phyloP scores from a whole-genome alignment of 2,797 vertebrate species.

The Pristis pectinata region DNA sequence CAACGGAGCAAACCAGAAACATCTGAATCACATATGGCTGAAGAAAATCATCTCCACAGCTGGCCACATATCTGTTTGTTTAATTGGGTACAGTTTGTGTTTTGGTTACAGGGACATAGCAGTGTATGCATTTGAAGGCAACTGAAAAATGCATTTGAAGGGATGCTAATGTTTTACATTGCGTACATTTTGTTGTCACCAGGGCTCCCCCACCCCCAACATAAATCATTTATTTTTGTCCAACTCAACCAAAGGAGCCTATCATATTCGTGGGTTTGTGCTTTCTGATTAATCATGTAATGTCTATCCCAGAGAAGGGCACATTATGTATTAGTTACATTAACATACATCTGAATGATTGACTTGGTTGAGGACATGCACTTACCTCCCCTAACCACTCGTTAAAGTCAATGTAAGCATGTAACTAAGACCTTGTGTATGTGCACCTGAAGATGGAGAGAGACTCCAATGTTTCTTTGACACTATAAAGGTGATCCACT shows the following conservation, averaged over 20 bases:
- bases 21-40: neutral
- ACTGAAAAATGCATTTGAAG: neutral
- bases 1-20: neutral
- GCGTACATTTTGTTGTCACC: neutral
- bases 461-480: neutral
- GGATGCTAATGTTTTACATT: neutral
- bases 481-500: neutral
- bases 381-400: neutral
- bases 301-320: neutral
- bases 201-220: neutral
- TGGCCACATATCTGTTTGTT: neutral
- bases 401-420: neutral
- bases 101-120: neutral
- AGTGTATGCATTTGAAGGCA: neutral
- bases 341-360: neutral
- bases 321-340: neutral
- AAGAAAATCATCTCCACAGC: neutral
- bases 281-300: neutral
- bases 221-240: neutral
- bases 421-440: neutral
- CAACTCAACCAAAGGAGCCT: neutral
- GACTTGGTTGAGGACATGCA: neutral
- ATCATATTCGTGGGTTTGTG: neutral
- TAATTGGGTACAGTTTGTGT: neutral
- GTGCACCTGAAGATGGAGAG: neutral